A percentile compares a stretch with the other conserved stretches of the same genome.
Conservation (phyloP, 23 tunicate species). For the Halocynthia aurantium region DNA sequence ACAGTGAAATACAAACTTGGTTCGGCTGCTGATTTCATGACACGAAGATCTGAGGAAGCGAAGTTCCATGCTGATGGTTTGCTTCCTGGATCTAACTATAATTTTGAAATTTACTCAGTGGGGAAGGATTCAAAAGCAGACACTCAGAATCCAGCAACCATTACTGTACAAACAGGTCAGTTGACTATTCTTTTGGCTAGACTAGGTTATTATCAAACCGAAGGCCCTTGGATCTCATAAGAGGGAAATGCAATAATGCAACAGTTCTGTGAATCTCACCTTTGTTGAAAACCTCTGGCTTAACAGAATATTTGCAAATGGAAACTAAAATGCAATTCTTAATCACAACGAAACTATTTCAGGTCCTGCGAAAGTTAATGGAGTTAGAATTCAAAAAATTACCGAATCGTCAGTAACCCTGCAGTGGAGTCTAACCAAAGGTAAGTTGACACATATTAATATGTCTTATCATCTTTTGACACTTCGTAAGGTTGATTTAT, state of each 20-base stretch:
- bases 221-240: no score
- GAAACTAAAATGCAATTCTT: no score
- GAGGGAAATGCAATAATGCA: no score
- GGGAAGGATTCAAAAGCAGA: constrained; percentile 27
- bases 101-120: constrained; percentile 38
- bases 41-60: background rate
- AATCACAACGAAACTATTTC: background rate
- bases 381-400: constrained; percentile 6
- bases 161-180: constrained; percentile 9
- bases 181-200: background rate
- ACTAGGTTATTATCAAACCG: no score
- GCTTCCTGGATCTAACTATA: constrained; percentile 37
- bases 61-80: constrained; percentile 5
- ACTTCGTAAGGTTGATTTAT: no score
- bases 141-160: constrained; percentile 19
- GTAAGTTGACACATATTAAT: background rate
- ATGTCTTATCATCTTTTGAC: no score
- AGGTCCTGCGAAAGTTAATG: constrained; percentile 16
- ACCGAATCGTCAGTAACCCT: constrained; percentile 16
- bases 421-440: constrained; percentile 19
- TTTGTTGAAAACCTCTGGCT: no score
- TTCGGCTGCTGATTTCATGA: constrained; percentile 5
- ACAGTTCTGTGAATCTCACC: no score
- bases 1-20: constrained; percentile 5
- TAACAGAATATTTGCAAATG: no score